Evolutionary conservation across 2,797 vertebrate species (phyloP), one percentile per base, ranked within the genome.

Genomic region (Heteromormyrus szaboi): DNA sequence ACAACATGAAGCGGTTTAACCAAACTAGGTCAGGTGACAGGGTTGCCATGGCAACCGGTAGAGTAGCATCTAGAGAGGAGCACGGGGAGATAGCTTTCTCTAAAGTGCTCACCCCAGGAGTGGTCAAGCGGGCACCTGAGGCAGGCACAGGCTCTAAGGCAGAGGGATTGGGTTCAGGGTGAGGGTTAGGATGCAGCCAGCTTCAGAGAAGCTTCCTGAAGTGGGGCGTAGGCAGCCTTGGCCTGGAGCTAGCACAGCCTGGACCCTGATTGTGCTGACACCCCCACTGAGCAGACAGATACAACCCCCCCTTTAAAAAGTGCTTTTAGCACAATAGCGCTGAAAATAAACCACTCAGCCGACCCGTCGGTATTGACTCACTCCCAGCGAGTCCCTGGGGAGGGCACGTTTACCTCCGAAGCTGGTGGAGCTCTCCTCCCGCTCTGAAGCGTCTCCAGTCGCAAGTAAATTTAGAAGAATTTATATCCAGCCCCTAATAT

Each of bases 271-370:
- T 54, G 48, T 22, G 50, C 50, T 48, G 22, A 85, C 25, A 51
- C 46, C 50, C 83, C 22, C 22, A 29, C 84, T 8, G 51, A 86
- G 84, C 29, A 7, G 51, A 48, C 84, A 53, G 25, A 86, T 86
- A 53, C 84, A 19, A 11, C 29, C 51, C 29, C 29, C 22, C 22
- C 14, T 37, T 51, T 53, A 54, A 53, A 86, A 29, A 54, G 51
- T 2, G 9, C 84, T 86, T 86, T 86, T 53, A 86, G 51, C 25
- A 29, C 48, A 86, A 86, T 56, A 56, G n/a, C 2, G 4, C 84
- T 56, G 25, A 56, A 86, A 86, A 86, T 86, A 86, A 86, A 86
- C 50, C 84, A 86, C 84, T 86, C 84, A 33, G 84, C 51, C 29
- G 1, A 54, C 4, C 29, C 29, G 0, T 53, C 6, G 14, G n/a